These are phyloP conservation scores for Periophthalmus modestus DNA, from an alignment of 2,113 vertebrate species.

Conservation along the genomic window DNA sequence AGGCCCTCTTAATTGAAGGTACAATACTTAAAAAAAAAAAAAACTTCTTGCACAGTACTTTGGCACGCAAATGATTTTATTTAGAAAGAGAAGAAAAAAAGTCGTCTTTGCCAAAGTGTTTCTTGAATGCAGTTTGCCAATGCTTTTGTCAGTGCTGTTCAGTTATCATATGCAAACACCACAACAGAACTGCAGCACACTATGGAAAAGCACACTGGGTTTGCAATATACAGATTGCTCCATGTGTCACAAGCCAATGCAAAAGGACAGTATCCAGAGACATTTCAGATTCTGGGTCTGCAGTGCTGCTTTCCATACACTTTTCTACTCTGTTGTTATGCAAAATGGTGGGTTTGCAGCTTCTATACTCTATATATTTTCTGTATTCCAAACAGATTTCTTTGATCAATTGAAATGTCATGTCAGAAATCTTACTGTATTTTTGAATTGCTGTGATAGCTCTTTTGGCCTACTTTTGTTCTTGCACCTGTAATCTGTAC, in stretches of 20 bases:
- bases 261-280: background rate
- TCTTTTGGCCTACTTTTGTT: constrained; percentile 21
- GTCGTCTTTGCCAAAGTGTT: background rate
- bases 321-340: background rate
- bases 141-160: background rate
- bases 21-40: no score
- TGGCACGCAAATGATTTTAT: no score
- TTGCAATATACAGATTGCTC: background rate
- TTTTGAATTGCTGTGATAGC: constrained; percentile 14
- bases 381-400: background rate
- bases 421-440: background rate
- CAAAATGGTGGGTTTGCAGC: background rate
- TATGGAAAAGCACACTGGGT: background rate
- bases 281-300: background rate
- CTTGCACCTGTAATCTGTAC: constrained; percentile 29
- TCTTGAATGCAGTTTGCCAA: background rate
- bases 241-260: background rate
- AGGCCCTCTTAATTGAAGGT: no score
- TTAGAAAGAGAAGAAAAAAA: no score
- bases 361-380: background rate
- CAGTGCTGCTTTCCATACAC: background rate
- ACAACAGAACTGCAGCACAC: background rate
- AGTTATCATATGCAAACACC: background rate
- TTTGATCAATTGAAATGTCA: constrained; percentile 19
- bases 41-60: no score